Conservation (phyloP, 2,113 vertebrate genomes). For the Labeo rohita region DNA sequence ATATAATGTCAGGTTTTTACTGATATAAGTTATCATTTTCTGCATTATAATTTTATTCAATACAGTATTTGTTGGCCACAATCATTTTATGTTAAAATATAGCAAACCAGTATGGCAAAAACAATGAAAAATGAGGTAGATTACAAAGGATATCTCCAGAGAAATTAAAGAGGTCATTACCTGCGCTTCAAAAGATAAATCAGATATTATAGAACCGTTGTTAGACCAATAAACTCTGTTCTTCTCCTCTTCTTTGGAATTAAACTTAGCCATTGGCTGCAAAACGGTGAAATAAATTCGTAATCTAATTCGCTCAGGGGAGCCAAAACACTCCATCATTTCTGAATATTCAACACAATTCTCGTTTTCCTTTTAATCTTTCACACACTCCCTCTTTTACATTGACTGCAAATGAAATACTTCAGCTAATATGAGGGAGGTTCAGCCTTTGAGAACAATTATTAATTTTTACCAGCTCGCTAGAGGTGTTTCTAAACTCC, state of each 20-base stretch:
- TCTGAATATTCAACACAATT: constrained; percentile 43
- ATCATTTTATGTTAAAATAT: neutral
- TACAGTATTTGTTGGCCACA: neutral
- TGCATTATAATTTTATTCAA: neutral
- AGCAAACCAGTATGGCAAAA: neutral
- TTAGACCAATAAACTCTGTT: neutral
- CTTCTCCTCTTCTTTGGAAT: constrained; percentile 21
- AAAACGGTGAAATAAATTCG: neutral
- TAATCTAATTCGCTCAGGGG: neutral
- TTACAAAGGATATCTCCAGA: constrained; percentile 27
- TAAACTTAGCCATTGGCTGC: constrained; percentile 18
- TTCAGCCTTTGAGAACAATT: constrained; percentile 22
- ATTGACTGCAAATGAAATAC: constrained; percentile 19
- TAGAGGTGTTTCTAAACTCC: constrained; percentile 6
- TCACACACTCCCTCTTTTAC: constrained; percentile 18
- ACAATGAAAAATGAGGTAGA: constrained; percentile 23
- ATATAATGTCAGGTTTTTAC: no score
- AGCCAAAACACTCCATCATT: constrained; percentile 7
- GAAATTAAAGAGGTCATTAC: constrained; percentile 40
- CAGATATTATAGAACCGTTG: neutral
- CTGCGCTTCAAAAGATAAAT: constrained; percentile 4
- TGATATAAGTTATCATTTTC: no score
- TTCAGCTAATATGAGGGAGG: constrained; percentile 25
- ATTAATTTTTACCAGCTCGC: constrained; percentile 36
- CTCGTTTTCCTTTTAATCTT: constrained; percentile 41